Conservation (phyloP, 2,888 invertebrate genomes). For the Trilocha varians region DNA sequence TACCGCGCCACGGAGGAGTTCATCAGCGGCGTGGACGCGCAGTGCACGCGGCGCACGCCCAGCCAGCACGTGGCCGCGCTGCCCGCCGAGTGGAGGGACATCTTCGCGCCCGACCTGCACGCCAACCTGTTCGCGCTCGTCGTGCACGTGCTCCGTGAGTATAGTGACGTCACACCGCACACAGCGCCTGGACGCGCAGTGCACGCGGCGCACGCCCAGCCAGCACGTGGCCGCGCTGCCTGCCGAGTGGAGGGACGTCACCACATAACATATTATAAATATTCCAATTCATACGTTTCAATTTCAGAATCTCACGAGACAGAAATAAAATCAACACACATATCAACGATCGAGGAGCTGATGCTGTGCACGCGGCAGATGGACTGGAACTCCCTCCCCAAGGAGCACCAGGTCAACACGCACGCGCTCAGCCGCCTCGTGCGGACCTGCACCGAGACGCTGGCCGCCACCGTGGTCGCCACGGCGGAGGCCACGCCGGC, state of each 20-base stretch:
- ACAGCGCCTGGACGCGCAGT: slow-evolving; percentile 25
- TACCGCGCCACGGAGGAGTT: slow-evolving; percentile 53
- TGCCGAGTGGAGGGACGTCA: slow-evolving; percentile 85
- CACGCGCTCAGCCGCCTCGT: slow-evolving; percentile 7
- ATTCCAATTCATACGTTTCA: not conserved
- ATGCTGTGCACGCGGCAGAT: slow-evolving; percentile 7
- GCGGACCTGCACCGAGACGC: slow-evolving; percentile 9
- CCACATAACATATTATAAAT: too few relatives aligned
- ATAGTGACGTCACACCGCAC: too few relatives aligned
- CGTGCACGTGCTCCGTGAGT: slow-evolving; percentile 29
- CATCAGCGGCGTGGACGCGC: slow-evolving; percentile 35
- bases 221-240: slow-evolving; percentile 51
- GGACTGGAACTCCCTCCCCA: slow-evolving; percentile 10
- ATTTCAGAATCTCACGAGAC: slow-evolving; percentile 6
- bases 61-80: slow-evolving; percentile 49
- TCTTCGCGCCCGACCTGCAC: slow-evolving; percentile 79
- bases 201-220: slow-evolving; percentile 31
- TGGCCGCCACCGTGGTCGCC: slow-evolving; percentile 9
- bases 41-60: slow-evolving; percentile 30
- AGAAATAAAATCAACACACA: slow-evolving; percentile 10
- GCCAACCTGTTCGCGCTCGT: slow-evolving; percentile 55
- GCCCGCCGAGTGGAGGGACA: slow-evolving; percentile 82
- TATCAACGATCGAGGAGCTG: slow-evolving; percentile 12
- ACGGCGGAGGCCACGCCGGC: too few relatives aligned
- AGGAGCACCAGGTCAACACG: slow-evolving; percentile 6